Base-by-base conservation (phyloP, 1,140 invertebrate species). In the Teleopsis dalmanni region DNA sequence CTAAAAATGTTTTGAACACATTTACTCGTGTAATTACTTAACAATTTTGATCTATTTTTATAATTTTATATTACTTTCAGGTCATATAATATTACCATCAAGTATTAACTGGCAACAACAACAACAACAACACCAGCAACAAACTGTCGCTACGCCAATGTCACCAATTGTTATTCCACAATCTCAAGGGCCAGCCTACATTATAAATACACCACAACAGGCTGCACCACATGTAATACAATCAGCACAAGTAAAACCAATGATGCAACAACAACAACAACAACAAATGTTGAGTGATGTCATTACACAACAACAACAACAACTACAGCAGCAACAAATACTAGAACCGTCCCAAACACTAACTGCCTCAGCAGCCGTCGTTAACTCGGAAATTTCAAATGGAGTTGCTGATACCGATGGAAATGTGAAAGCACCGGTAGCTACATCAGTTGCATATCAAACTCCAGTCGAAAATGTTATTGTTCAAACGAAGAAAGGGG, bases 31-130 rank as follows among this genome's bases (percentile, higher is more conserved):
- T n/a, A n/a, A n/a, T n/a, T n/a, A n/a, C n/a, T n/a, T n/a, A n/a
- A n/a, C n/a, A n/a, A n/a, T n/a, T n/a, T n/a, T n/a, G n/a, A n/a
- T n/a, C n/a, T n/a, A n/a, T n/a, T n/a, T n/a, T n/a, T n/a, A n/a
- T n/a, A n/a, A n/a, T n/a, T n/a, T n/a, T n/a, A 23, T 14, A 41
- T 19, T 31, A 21, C 14, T 27, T 45, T 13, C 33, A 42, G 47
- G 29, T n/a, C 37, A 47, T 18, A 26, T 47, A n/a, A 37, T 41
- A 16, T 10, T 49, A 18, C 51, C 51, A 22, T 21, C 46, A 9
- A 52, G 48, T 36, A 23, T 43, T 6, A 48, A 55, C 31, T 55
- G 54, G 50, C 50, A 57, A 44, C 47, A 58, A 52, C 57, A 48
- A 23, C 41, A 44, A 33, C 33, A 42, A 41, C 42, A 41, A 14